Evolutionary conservation across 2,888 invertebrate species (phyloP), one percentile per base, ranked within the genome.

Genomic region (Chirona hameri): DNA sequence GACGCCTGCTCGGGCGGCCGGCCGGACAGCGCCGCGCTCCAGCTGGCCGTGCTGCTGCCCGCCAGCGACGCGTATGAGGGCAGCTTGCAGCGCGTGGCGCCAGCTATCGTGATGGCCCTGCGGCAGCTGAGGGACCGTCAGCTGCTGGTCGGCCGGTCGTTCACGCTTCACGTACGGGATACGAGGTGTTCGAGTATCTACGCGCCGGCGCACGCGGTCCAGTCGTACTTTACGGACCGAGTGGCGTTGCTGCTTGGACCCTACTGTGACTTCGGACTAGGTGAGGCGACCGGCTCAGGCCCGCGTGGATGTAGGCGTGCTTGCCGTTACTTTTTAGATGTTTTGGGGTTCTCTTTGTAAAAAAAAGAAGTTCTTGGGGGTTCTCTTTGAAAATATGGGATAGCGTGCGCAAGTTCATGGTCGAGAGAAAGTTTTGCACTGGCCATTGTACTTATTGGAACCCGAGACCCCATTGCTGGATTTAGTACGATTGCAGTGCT

Each of bases 201-300:
- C 21, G 86, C 86, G 31, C 86, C 85, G 0, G 84, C 85, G 84
- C 83, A 84, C 72, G 92, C 93, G 0, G 92, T 95, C 86, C 79
- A 79, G 79, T 46, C 79, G 3, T 79, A 79, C 14, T 84, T 85
- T 24, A 89, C 91, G 83, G 91, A 92, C 86, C 94, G 94, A 87
- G 92, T 93, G 0, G 93, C 95, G 86, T 92, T 94, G 0, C 92
- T 95, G 86, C 92, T 95, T 86, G 95, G 95, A 18, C 94, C 95
- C 0, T 91, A 93, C 0, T 95, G 95, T 86, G 95, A 95, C 86
- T 94, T 93, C 87, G 92, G 93, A 52, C 88, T 95, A 82, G 95
- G 21, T 86, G 86, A 69, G 86, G 12, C 12, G 48, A 48, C 12
- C 48, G n/a, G n/a, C n/a, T n/a, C n/a, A n/a, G n/a, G n/a, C n/a